These are phyloP conservation scores for Acanthis flammea DNA, from an alignment of 2,797 vertebrate species.

Conservation along the genomic window DNA sequence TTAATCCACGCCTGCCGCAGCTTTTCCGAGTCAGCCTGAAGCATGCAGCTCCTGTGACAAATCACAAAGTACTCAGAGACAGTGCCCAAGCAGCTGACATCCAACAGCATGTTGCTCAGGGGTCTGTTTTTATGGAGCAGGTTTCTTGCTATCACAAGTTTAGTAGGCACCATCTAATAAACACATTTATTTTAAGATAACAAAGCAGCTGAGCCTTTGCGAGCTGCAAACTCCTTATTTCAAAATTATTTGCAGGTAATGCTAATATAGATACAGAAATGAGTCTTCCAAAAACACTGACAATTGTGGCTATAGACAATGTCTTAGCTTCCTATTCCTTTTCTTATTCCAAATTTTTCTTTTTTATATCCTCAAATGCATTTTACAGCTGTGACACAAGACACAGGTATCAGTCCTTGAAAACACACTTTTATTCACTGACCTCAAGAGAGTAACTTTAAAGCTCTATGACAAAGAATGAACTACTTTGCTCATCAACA, in stretches of 20 bases:
- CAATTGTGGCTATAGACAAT: neutral
- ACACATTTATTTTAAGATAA: neutral
- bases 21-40: constrained; percentile 97
- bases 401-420: neutral
- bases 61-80: neutral
- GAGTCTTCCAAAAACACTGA: neutral
- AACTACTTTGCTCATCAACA: neutral
- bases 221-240: neutral
- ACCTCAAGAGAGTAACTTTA: neutral
- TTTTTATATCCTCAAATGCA: neutral
- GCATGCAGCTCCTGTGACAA: constrained; percentile 91
- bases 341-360: neutral
- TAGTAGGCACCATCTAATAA: neutral
- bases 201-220: neutral
- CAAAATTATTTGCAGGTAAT: neutral
- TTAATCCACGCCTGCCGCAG: constrained; percentile 96
- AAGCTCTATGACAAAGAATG: neutral
- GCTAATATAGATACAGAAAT: neutral
- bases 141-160: neutral
- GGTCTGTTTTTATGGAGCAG: neutral
- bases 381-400: neutral
- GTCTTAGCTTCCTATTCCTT: neutral
- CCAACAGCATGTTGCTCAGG: neutral
- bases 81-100: neutral
- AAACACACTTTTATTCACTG: neutral